Evolutionary conservation across 2,888 invertebrate genomes (phyloP).

Genomic region (Lasioglossum calceatum): DNA sequence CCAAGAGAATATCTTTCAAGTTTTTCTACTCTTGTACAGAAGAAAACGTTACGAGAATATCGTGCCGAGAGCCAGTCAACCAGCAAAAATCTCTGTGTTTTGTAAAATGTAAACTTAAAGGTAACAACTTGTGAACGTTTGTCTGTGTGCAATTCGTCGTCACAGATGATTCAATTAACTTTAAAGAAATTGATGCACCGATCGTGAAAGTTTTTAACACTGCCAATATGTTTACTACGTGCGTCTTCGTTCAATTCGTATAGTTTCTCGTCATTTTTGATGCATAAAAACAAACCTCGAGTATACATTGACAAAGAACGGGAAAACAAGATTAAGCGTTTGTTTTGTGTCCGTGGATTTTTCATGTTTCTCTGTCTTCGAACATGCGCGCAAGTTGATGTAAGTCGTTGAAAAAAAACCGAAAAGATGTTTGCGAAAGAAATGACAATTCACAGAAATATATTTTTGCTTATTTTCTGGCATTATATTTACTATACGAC

Average conservation of each 20-base stretch:
- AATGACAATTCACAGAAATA: slow-evolving; percentile 62
- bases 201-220: slow-evolving; percentile 72
- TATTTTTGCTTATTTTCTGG: slow-evolving; percentile 68
- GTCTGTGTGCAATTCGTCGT: slow-evolving; percentile 40
- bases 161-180: slow-evolving; percentile 52
- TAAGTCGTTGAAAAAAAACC: background rate
- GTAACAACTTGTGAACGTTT: slow-evolving; percentile 23
- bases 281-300: slow-evolving; percentile 2
- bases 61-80: slow-evolving; percentile 54
- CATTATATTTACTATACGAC: slow-evolving; percentile 69
- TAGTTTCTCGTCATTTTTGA: slow-evolving; percentile 30
- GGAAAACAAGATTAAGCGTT: slow-evolving; percentile 3
- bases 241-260: slow-evolving; percentile 54
- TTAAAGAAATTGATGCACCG: slow-evolving; percentile 44
- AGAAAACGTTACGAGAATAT: slow-evolving; percentile 46
- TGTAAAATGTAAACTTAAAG: slow-evolving; percentile 29
- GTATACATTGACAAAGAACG: slow-evolving; percentile 16
- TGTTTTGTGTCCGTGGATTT: slow-evolving; percentile 6
- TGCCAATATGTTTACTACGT: slow-evolving; percentile 69
- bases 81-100: slow-evolving; percentile 58
- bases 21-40: slow-evolving; percentile 73
- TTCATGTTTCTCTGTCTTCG: slow-evolving; percentile 23
- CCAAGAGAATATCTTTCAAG: slow-evolving; percentile 49
- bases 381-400: slow-evolving; percentile 10
- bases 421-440: slow-evolving; percentile 18